Conservation (phyloP, 64 coral and sea anemone genomes). For the Actinia tenebrosa region DNA sequence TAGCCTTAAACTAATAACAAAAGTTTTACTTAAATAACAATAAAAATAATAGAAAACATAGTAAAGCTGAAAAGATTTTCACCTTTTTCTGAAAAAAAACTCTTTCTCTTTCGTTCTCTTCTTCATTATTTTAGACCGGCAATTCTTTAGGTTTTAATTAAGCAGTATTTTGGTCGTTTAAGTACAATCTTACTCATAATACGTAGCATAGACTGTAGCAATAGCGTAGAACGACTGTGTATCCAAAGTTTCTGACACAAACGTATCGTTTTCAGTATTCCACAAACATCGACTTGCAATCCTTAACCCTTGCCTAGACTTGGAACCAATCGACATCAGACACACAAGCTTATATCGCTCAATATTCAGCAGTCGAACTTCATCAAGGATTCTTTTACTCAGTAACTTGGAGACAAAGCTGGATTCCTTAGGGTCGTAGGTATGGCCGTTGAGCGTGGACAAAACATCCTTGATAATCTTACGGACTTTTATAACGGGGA, state of each 20-base stretch:
- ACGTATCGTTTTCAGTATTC: constrained; percentile 53
- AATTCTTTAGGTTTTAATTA: too few species aligned
- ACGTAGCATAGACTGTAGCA: constrained; percentile 57
- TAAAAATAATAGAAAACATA: too few species aligned
- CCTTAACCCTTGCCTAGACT: constrained; percentile 33
- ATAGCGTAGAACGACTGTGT: constrained; percentile 52
- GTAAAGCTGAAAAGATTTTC: not conserved
- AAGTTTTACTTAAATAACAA: not conserved
- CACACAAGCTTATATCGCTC: constrained; percentile 66
- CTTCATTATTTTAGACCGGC: not conserved
- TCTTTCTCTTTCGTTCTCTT: not conserved
- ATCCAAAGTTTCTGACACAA: constrained; percentile 44
- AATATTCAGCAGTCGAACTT: constrained; percentile 45
- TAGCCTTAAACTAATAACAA: not conserved
- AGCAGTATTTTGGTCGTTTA: not conserved
- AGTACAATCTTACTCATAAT: constrained; percentile 32
- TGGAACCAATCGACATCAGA: constrained; percentile 59
- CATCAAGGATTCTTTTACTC: constrained; percentile 45
- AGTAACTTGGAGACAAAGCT: constrained; percentile 51
- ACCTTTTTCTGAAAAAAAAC: not conserved
- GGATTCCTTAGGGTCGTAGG: constrained; percentile 31
- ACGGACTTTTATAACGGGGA: constrained; percentile 46
- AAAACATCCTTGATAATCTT: constrained; percentile 50
- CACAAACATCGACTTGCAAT: constrained; percentile 69
- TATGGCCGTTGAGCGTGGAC: constrained; percentile 10